Conservation (phyloP, 2,888 invertebrate genomes). For the Netelia virgata region DNA sequence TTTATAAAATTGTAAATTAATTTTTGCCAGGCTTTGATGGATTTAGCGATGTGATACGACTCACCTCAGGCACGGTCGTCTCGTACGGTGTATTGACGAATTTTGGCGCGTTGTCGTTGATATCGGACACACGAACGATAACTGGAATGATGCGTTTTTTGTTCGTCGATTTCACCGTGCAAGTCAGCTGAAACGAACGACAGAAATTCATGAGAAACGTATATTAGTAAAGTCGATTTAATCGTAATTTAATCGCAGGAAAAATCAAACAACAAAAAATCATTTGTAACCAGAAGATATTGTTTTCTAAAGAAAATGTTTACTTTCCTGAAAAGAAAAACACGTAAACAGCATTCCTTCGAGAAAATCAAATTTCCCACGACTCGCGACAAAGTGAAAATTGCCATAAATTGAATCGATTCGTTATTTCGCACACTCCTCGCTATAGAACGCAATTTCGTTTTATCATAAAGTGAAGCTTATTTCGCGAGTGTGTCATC, state of each 20-base stretch:
- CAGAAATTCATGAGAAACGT: background rate
- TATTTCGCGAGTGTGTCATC: background rate
- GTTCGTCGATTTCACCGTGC: slow-evolving; percentile 92
- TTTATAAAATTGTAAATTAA: slow-evolving; percentile 18
- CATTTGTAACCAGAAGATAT: background rate
- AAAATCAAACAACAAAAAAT: background rate
- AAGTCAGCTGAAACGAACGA: slow-evolving; percentile 89
- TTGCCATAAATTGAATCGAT: background rate
- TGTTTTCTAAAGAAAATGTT: background rate
- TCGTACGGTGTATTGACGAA: slow-evolving; percentile 94
- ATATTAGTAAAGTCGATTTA: no score
- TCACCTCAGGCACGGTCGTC: slow-evolving; percentile 94
- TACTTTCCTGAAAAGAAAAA: background rate
- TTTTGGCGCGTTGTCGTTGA: slow-evolving; percentile 95
- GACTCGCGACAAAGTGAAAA: background rate
- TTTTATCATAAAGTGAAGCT: background rate
- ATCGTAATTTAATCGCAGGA: no score
- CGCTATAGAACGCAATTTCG: no score
- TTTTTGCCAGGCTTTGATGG: background rate
- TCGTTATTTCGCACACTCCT: background rate
- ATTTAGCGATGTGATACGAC: slow-evolving; percentile 69
- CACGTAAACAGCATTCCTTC: background rate
- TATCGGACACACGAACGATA: slow-evolving; percentile 95
- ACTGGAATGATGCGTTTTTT: slow-evolving; percentile 94
- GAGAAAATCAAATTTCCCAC: background rate